Evolutionary conservation across 1,140 invertebrate genomes (phyloP).

Genomic region (Magallana ariakensis): DNA sequence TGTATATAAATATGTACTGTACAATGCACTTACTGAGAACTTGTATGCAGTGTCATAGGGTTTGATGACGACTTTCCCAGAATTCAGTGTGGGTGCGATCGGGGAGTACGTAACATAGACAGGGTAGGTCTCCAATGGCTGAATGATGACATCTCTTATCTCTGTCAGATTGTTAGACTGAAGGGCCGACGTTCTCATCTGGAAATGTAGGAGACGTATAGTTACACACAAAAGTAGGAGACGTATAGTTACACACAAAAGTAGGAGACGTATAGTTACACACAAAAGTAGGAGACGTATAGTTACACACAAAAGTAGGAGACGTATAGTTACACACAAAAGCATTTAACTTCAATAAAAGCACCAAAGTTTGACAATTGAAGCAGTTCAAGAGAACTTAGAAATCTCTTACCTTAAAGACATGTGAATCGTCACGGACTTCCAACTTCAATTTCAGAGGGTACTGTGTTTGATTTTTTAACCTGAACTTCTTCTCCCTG

Average conservation of each 20-base stretch:
- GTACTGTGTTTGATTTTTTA: conserved; percentile 32
- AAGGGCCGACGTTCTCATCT: conserved; percentile 1
- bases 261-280: neutral
- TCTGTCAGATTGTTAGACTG: conserved; percentile 33
- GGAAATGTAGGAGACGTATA: neutral
- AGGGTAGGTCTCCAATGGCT: conserved; percentile 15
- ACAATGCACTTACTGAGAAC: conserved; percentile 11
- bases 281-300: neutral
- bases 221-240: neutral
- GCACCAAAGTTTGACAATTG: neutral
- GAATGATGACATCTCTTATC: conserved; percentile 1
- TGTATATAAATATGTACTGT: too few relatives aligned
- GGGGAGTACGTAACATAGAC: conserved; percentile 12
- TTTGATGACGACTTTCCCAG: conserved; percentile 29
- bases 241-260: neutral
- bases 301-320: neutral
- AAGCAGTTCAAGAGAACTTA: too few relatives aligned
- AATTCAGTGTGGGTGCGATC: neutral
- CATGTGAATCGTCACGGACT: conserved; percentile 14
- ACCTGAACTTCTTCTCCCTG: conserved; percentile 25
- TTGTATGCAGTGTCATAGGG: neutral
- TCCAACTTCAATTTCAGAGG: conserved; percentile 32
- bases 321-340: neutral
- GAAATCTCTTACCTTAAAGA: conserved; percentile 20
- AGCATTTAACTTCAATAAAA: neutral